Percentiles rank a stretch among this genome's conserved stretches.
These are phyloP conservation scores for Meleagris gallopavo DNA, from an alignment of 2,113 vertebrate species.

Conservation along the genomic window DNA sequence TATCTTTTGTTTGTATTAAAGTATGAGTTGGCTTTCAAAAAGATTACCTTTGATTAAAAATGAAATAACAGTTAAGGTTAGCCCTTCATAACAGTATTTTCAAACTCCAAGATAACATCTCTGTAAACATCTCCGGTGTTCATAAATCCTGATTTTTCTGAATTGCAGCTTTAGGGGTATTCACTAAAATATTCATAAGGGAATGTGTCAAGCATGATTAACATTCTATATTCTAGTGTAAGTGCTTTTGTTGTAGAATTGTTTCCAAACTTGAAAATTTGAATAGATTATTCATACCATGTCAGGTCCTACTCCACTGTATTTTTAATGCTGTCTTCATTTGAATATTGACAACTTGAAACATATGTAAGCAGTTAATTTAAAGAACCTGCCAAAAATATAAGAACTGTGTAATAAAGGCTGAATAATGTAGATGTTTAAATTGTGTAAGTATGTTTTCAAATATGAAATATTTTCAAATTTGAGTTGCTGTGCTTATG, in stretches of 20 bases:
- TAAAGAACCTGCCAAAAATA: neutral
- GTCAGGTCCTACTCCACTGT: neutral
- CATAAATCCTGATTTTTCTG: neutral
- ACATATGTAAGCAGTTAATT: neutral
- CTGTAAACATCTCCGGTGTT: neutral
- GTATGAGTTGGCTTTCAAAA: neutral
- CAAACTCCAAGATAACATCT: neutral
- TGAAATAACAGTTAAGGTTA: neutral
- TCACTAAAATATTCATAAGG: neutral
- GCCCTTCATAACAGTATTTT: neutral
- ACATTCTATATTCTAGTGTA: neutral
- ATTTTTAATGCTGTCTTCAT: neutral
- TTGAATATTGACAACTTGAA: neutral
- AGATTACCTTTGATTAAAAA: neutral
- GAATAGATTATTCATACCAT: neutral
- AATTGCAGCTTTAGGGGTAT: neutral
- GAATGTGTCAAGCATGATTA: neutral
- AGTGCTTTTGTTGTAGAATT: neutral
- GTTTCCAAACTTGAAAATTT: constrained; percentile 12
- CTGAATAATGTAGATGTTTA: neutral
- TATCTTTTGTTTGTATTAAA: neutral
- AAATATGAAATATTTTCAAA: neutral
- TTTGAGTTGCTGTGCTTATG: neutral
- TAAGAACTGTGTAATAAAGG: neutral
- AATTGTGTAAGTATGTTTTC: neutral